These are phyloP conservation scores for Trachelipus rathkii DNA, from an alignment of 1,140 invertebrate species.

Conservation along the genomic window DNA sequence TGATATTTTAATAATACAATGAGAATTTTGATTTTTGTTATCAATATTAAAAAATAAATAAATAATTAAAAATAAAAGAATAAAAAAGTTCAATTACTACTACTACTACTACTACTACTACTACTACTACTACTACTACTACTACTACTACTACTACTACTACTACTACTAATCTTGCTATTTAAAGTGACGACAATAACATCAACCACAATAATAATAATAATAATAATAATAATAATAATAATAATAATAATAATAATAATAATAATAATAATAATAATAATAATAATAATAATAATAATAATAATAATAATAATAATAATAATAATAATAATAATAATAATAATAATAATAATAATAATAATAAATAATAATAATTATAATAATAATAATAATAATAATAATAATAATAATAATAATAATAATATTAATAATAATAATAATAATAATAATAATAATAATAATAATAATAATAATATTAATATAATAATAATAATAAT, in stretches of 20 bases:
- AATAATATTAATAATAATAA: background rate
- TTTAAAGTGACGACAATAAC: background rate
- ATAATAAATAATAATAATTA: background rate
- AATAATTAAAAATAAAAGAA: background rate
- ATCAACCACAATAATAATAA: background rate
- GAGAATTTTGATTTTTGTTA: too few relatives aligned
- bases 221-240: background rate
- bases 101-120: background rate
- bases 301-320: background rate
- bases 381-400: background rate
- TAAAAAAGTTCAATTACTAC: background rate
- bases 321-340: too few relatives aligned
- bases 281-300: background rate
- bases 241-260: background rate
- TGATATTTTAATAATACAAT: too few relatives aligned
- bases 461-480: too few relatives aligned
- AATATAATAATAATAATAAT: too few relatives aligned
- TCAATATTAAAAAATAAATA: too few relatives aligned
- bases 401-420: background rate
- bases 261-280: background rate
- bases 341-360: too few relatives aligned
- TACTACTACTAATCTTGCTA: too few relatives aligned
- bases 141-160: too few relatives aligned
- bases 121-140: background rate
- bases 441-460: too few relatives aligned